phyloP scores from a whole-genome alignment of 2,888 invertebrate species.

The Sarcophaga subvicina region DNA sequence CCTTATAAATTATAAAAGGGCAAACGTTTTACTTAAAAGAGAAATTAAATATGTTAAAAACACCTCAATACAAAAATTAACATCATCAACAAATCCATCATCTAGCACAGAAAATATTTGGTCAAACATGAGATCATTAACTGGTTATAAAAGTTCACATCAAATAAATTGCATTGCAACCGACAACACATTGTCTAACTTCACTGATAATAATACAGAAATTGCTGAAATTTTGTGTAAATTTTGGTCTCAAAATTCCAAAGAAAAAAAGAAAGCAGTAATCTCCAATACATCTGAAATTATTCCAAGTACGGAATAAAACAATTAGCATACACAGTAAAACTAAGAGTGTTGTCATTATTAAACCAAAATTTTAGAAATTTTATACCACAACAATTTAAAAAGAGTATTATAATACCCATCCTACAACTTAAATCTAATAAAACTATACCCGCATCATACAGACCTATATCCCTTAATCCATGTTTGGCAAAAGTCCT shows the following conservation, averaged over 20 bases:
- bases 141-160: background rate
- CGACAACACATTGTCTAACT: background rate
- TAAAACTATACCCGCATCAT: too few relatives aligned
- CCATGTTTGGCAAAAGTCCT: too few relatives aligned
- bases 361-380: too few relatives aligned
- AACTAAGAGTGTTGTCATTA: too few relatives aligned
- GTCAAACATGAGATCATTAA: conserved; percentile 1
- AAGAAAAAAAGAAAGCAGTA: background rate
- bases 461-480: too few relatives aligned
- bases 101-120: background rate
- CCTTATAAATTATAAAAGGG: background rate
- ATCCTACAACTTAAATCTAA: too few relatives aligned
- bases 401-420: too few relatives aligned
- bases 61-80: background rate
- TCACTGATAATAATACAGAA: background rate
- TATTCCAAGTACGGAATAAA: background rate
- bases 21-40: background rate
- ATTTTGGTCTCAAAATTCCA: background rate
- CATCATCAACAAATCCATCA: conserved; percentile 2
- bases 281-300: background rate
- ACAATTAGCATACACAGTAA: too few relatives aligned
- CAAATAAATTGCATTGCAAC: conserved; percentile 3
- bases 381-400: too few relatives aligned
- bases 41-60: conserved; percentile 6
- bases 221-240: background rate